These are phyloP conservation scores for Micropoecilia bifurca DNA, from an alignment of 2,797 vertebrate species.

Conservation along the genomic window DNA sequence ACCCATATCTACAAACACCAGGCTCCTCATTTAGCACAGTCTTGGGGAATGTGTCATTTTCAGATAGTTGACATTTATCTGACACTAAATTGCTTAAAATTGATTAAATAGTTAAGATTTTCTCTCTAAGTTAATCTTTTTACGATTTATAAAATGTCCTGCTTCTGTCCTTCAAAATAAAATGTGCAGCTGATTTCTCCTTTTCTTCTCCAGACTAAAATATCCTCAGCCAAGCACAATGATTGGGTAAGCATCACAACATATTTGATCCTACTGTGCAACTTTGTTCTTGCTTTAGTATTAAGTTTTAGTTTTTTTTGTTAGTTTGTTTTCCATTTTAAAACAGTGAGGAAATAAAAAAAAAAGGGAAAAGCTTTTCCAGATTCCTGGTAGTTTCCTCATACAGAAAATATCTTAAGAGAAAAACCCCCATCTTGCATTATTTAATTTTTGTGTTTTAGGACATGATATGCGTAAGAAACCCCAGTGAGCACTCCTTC, in stretches of 20 bases:
- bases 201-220: constrained; percentile 35
- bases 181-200: neutral
- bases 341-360: no score
- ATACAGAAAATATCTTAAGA: neutral
- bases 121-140: neutral
- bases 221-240: constrained; percentile 54
- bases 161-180: neutral
- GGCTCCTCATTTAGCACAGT: neutral
- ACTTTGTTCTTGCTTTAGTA: neutral
- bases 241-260: constrained; percentile 37
- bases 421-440: no score
- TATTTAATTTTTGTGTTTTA: no score
- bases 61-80: neutral
- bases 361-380: neutral
- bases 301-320: no score
- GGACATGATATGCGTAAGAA: no score
- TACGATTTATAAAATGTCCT: neutral
- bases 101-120: neutral
- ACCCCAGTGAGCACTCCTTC: no score
- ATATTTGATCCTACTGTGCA: neutral
- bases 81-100: neutral
- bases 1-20: neutral
- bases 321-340: neutral
- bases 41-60: neutral
- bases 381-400: neutral